phyloP scores from a whole-genome alignment of 1,140 invertebrate genomes.

The Papilio polyxenes region DNA sequence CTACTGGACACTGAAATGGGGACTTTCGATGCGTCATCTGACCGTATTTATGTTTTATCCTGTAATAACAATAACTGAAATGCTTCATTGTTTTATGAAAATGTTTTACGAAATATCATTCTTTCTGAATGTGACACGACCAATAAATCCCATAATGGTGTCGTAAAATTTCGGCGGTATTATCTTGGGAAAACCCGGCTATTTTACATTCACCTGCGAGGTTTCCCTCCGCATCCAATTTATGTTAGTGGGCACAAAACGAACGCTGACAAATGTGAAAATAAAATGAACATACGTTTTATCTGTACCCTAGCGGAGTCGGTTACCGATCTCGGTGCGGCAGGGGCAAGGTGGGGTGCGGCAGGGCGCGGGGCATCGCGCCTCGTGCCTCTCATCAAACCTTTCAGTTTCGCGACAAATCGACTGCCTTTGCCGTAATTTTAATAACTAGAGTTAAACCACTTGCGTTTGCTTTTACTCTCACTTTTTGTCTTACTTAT shows the following conservation, averaged over 20 bases:
- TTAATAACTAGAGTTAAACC: slow-evolving; percentile 31
- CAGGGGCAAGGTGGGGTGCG: slow-evolving; percentile 36
- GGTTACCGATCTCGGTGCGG: slow-evolving; percentile 60
- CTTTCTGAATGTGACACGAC: slow-evolving; percentile 72
- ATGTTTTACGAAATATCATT: slow-evolving; percentile 71
- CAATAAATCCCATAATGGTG: slow-evolving; percentile 79
- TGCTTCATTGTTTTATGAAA: slow-evolving; percentile 33
- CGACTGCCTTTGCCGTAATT: slow-evolving; percentile 27
- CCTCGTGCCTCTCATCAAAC: slow-evolving; percentile 37
- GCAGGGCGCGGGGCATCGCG: background rate
- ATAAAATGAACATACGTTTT: slow-evolving; percentile 80
- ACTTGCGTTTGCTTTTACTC: slow-evolving; percentile 13
- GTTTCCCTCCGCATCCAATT: slow-evolving; percentile 79
- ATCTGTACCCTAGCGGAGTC: slow-evolving; percentile 71
- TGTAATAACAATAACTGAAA: background rate
- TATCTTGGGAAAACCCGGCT: slow-evolving; percentile 78
- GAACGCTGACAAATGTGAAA: slow-evolving; percentile 80
- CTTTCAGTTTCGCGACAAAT: slow-evolving; percentile 37
- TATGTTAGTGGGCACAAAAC: slow-evolving; percentile 80
- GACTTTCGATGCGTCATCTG: background rate
- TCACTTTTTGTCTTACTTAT: background rate
- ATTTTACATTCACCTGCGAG: slow-evolving; percentile 80
- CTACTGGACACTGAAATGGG: slow-evolving; percentile 19
- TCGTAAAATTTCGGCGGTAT: slow-evolving; percentile 79
- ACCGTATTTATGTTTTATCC: slow-evolving; percentile 18